These are phyloP conservation scores for Gobionotothen gibberifrons DNA, from an alignment of 2,797 vertebrate species.

Conservation along the genomic window DNA sequence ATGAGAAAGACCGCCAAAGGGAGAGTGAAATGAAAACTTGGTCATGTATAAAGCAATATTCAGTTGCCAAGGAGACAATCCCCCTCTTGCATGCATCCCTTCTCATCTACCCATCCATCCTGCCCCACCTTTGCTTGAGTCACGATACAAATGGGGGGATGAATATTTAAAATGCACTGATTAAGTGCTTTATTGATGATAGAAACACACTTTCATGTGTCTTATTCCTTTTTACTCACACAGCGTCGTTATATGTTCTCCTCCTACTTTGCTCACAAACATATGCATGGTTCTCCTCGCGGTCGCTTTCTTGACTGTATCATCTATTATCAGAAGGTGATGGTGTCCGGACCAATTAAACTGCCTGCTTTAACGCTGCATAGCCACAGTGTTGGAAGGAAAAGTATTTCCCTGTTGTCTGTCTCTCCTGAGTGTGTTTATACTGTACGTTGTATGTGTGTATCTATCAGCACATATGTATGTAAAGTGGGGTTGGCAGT, in stretches of 20 bases:
- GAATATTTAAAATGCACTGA: constrained; percentile 64
- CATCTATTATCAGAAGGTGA: constrained; percentile 47
- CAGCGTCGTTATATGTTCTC: not conserved
- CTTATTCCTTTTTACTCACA: constrained; percentile 17
- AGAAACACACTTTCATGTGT: constrained; percentile 29
- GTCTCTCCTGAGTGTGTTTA: not conserved
- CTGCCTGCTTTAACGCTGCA: constrained; percentile 23
- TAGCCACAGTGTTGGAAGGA: not conserved
- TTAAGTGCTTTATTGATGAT: constrained; percentile 65
- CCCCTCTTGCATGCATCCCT: constrained; percentile 23
- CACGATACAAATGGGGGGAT: constrained; percentile 35
- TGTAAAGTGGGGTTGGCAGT: not conserved
- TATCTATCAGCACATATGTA: not conserved
- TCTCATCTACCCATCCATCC: constrained; percentile 40
- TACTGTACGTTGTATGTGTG: not conserved
- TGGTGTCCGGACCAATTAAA: constrained; percentile 41
- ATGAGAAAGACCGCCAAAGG: constrained; percentile 3
- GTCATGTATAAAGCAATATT: constrained; percentile 17
- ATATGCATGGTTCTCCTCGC: constrained; percentile 5
- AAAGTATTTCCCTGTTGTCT: constrained; percentile 3
- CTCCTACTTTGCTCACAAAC: constrained; percentile 18
- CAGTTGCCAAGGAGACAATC: constrained; percentile 60
- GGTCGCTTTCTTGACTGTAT: constrained; percentile 40
- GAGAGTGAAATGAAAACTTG: constrained; percentile 7
- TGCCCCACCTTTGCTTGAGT: constrained; percentile 32